Evolutionary conservation across 2,113 vertebrate species (phyloP).

Genomic region (Rhombomys opimus): DNA sequence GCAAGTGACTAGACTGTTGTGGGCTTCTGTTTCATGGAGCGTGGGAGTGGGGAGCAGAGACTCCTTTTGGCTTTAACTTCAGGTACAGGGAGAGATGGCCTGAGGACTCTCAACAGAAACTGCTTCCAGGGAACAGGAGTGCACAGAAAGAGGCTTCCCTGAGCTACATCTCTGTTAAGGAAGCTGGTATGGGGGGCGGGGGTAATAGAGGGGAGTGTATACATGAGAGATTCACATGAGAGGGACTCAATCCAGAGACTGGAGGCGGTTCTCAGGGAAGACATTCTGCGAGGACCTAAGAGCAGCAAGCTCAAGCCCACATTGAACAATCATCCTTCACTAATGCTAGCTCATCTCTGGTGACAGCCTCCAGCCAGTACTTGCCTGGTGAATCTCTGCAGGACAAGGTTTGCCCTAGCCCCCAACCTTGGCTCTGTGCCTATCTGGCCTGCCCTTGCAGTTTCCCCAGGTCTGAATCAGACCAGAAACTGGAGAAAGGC

Average conservation of each 20-base stretch:
- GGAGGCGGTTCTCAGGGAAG: neutral
- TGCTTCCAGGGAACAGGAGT: neutral
- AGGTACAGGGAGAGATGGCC: neutral
- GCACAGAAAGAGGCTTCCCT: neutral
- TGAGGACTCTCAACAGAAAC: neutral
- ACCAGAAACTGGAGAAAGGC: neutral
- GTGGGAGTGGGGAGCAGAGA: neutral
- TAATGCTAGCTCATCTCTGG: neutral
- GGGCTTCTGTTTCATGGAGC: neutral
- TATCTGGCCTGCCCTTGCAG: neutral
- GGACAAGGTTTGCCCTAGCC: neutral
- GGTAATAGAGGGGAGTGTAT: neutral
- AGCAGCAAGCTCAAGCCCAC: neutral
- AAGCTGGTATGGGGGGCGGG: neutral
- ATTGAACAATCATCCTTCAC: neutral
- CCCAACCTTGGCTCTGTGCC: neutral
- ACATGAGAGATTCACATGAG: neutral
- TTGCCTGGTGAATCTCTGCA: neutral
- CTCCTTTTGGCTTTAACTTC: neutral
- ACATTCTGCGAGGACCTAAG: neutral
- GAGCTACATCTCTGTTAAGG: neutral
- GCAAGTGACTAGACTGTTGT: neutral
- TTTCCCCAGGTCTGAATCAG: neutral
- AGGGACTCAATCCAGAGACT: neutral
- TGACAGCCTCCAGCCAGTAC: neutral